These are phyloP conservation scores for Zophobas morio DNA, from an alignment of 1,140 invertebrate species.

Conservation along the genomic window DNA sequence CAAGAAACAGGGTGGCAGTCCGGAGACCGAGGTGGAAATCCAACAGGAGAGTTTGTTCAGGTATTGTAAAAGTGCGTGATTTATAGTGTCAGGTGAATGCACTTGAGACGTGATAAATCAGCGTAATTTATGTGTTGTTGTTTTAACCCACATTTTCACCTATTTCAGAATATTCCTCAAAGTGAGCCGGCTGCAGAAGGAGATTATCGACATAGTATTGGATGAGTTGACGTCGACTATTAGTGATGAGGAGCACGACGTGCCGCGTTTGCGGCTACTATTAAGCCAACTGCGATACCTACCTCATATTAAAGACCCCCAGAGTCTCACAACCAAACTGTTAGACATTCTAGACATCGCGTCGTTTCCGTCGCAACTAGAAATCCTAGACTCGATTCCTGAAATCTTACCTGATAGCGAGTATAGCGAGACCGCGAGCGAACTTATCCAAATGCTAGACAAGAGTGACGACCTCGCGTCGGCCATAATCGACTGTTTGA, in stretches of 20 bases:
- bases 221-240: slow-evolving; percentile 65
- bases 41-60: slow-evolving; percentile 67
- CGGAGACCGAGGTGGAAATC: slow-evolving; percentile 59
- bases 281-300: slow-evolving; percentile 61
- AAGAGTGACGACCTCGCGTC: slow-evolving; percentile 57
- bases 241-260: slow-evolving; percentile 55
- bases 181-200: slow-evolving; percentile 66
- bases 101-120: slow-evolving; percentile 19
- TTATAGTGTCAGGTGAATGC: slow-evolving; percentile 15
- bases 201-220: slow-evolving; percentile 67
- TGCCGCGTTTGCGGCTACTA: slow-evolving; percentile 56
- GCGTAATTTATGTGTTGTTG: neutral
- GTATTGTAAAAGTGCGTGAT: slow-evolving; percentile 36
- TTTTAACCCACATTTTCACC: slow-evolving; percentile 52
- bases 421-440: slow-evolving; percentile 57
- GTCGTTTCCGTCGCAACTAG: slow-evolving; percentile 59
- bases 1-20: slow-evolving; percentile 51
- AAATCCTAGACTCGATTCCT: slow-evolving; percentile 64
- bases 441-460: slow-evolving; percentile 59
- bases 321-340: slow-evolving; percentile 56
- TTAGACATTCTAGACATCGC: slow-evolving; percentile 64
- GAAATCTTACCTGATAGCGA: slow-evolving; percentile 63
- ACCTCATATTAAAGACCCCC: slow-evolving; percentile 59
- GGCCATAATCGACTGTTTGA: slow-evolving; percentile 63
- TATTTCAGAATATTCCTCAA: slow-evolving; percentile 66